Percentiles rank a stretch among this genome's conserved stretches.
These are phyloP conservation scores for Apodemia hepburni DNA, from an alignment of 2,888 invertebrate species.

Conservation along the genomic window DNA sequence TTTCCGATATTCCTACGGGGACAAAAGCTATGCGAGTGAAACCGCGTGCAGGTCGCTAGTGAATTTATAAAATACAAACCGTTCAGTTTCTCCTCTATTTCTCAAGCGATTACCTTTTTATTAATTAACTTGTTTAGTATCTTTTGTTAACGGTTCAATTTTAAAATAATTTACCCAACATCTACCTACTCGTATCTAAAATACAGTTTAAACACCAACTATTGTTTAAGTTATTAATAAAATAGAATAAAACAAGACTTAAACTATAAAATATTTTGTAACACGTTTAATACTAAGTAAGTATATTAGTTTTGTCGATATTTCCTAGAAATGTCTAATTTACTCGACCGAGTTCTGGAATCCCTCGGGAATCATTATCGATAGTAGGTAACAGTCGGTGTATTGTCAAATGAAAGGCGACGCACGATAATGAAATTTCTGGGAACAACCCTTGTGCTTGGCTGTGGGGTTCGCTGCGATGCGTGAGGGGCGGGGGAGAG, in stretches of 20 bases:
- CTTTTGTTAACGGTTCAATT: no score
- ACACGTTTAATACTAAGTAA: not conserved
- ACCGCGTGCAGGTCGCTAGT: no score
- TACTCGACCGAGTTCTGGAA: slow-evolving; percentile 38
- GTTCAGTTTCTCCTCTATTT: no score
- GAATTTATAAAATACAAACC: no score
- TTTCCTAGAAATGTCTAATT: slow-evolving; percentile 10
- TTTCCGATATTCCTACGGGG: no score
- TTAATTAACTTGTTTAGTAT: no score
- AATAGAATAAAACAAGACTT: not conserved
- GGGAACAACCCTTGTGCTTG: slow-evolving; percentile 72
- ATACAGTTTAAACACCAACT: no score
- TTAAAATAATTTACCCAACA: no score
- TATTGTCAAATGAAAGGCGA: slow-evolving; percentile 58
- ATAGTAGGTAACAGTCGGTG: slow-evolving; percentile 43
- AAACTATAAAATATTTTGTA: not conserved
- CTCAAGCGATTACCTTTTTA: no score
- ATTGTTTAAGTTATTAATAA: no score
- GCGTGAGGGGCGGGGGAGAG: slow-evolving; percentile 40
- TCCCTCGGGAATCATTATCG: slow-evolving; percentile 41
- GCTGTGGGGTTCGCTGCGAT: slow-evolving; percentile 42
- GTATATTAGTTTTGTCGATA: not conserved
- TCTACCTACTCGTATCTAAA: no score
- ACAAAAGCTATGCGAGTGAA: no score
- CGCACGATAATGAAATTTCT: slow-evolving; percentile 73